Conservation (phyloP, 2,888 invertebrate species). For the Yponomeuta plumbellus region DNA sequence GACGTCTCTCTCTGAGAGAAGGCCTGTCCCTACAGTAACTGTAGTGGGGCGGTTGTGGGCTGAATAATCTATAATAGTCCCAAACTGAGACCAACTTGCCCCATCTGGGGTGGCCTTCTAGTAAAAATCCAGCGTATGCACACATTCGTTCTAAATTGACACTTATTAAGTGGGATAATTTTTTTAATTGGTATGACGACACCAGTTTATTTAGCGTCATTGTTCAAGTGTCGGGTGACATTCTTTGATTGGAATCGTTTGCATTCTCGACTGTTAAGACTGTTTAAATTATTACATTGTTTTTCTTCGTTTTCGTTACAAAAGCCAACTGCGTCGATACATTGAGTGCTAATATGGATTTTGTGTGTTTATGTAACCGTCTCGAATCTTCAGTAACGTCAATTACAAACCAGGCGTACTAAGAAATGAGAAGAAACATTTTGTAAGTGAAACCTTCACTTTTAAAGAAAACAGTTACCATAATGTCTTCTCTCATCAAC, state of each 20-base stretch:
- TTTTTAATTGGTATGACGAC: constrained; percentile 76
- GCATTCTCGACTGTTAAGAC: constrained; percentile 17
- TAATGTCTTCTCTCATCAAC: background rate
- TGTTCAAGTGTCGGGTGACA: constrained; percentile 49
- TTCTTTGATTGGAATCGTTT: constrained; percentile 59
- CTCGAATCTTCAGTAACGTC: too few species aligned
- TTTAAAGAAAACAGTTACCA: background rate
- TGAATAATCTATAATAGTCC: background rate
- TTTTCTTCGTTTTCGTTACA: background rate
- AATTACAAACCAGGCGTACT: too few species aligned
- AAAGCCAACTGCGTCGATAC: background rate
- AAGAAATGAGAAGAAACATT: background rate
- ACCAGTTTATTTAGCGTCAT: constrained; percentile 63
- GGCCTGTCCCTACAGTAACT: too few species aligned
- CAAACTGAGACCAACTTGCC: background rate
- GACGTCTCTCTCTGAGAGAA: too few species aligned
- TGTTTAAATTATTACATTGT: background rate
- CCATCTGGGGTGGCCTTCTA: constrained; percentile 49
- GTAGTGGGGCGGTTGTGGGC: too few species aligned
- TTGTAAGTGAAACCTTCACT: background rate
- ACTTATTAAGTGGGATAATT: constrained; percentile 75
- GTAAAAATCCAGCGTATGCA: constrained; percentile 75
- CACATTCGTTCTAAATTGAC: constrained; percentile 77
- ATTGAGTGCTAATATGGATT: too few species aligned
- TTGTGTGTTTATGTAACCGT: too few species aligned